These are phyloP conservation scores for Phyllostomus hastatus DNA, from an alignment of 2,113 vertebrate genomes.

Conservation along the genomic window DNA sequence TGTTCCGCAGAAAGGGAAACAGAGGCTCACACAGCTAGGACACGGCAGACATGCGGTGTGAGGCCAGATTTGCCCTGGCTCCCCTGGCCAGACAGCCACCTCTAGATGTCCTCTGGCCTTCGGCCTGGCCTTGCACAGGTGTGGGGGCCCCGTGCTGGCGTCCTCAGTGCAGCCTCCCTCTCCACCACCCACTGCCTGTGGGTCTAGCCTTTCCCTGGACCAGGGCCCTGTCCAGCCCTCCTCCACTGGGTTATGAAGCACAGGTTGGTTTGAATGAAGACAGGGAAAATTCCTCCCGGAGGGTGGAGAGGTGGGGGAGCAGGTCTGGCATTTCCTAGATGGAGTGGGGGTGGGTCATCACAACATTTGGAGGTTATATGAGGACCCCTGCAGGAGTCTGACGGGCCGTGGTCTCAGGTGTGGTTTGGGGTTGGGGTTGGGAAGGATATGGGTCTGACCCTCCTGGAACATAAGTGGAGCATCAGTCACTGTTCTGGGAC, in stretches of 20 bases:
- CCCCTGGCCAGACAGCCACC: neutral
- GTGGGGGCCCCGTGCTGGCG: neutral
- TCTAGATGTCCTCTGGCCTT: neutral
- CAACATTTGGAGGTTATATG: neutral
- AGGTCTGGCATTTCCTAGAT: neutral
- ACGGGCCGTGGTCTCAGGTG: neutral
- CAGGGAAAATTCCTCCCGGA: neutral
- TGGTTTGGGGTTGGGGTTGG: neutral
- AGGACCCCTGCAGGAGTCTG: neutral
- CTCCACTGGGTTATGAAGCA: neutral
- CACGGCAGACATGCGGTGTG: neutral
- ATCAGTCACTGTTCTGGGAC: too few species aligned
- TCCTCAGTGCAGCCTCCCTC: neutral
- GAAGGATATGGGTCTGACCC: neutral
- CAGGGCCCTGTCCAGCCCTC: neutral
- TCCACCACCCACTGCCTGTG: too few species aligned
- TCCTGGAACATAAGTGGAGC: neutral
- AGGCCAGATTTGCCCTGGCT: neutral
- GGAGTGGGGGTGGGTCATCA: neutral
- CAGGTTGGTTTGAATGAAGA: neutral
- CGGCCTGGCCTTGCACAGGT: neutral
- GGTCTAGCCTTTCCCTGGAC: neutral
- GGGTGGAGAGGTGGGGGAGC: neutral
- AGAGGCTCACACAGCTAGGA: neutral
- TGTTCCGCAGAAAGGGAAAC: neutral